Conservation (phyloP, 2,888 invertebrate genomes). For the Hypsopygia costalis region DNA sequence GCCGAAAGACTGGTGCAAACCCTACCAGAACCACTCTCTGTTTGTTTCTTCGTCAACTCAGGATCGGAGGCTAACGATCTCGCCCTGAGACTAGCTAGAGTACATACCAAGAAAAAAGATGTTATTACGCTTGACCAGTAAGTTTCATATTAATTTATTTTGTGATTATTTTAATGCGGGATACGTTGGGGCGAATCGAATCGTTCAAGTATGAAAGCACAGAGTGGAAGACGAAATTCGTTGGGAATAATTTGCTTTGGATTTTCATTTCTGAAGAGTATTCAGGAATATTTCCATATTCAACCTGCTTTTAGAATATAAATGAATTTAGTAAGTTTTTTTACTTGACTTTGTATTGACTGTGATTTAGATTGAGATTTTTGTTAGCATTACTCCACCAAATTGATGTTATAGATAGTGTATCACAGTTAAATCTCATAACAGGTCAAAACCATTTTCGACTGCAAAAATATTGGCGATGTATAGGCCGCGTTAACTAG, state of each 20-base stretch:
- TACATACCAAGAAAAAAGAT: conserved; percentile 93
- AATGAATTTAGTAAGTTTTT: too few species aligned
- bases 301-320: too few species aligned
- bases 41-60: conserved; percentile 98
- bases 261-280: conserved; percentile 2
- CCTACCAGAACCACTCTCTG: conserved; percentile 91
- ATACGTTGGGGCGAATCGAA: conserved; percentile 8
- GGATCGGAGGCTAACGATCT: conserved; percentile 99
- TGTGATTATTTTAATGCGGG: conserved; percentile 9
- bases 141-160: conserved; percentile 66
- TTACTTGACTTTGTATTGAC: too few species aligned
- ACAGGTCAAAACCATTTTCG: too few species aligned
- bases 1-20: conserved; percentile 91
- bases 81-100: conserved; percentile 93
- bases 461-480: too few species aligned
- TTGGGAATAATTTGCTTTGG: conserved; percentile 14
- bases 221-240: conserved; percentile 15
- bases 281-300: conserved; percentile 10
- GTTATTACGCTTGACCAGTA: conserved; percentile 98
- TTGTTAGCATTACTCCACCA: too few species aligned
- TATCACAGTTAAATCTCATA: too few species aligned
- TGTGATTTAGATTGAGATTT: too few species aligned
- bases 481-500: too few species aligned
- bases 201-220: conserved; percentile 10
- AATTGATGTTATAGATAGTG: too few species aligned